phyloP scores from a whole-genome alignment of 2,888 invertebrate species.

The Diarsia dahlii region DNA sequence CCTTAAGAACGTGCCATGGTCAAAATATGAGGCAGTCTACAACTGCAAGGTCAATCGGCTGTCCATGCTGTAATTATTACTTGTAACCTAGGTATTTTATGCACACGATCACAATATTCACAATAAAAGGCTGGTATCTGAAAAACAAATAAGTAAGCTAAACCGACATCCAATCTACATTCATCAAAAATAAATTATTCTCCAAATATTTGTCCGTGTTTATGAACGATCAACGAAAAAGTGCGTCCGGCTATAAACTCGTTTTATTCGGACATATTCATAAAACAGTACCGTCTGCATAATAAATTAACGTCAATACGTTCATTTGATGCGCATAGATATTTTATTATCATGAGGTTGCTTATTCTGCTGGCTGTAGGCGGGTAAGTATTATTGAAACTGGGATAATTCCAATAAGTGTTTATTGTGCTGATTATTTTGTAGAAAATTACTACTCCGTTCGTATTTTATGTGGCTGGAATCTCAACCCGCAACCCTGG shows the following conservation, averaged over 20 bases:
- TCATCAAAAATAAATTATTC: conserved; percentile 20
- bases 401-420: conserved; percentile 6
- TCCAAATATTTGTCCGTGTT: conserved; percentile 50
- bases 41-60: neutral
- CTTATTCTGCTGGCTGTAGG: conserved; percentile 28
- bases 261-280: conserved; percentile 60
- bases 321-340: conserved; percentile 39
- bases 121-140: neutral
- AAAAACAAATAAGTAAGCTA: neutral
- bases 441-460: neutral
- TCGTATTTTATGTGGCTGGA: neutral
- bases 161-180: neutral
- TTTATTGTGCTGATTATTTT: conserved; percentile 16
- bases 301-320: conserved; percentile 54
- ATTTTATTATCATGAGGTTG: conserved; percentile 46
- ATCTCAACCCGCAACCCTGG: neutral
- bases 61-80: neutral
- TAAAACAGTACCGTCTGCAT: conserved; percentile 53
- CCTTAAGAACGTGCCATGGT: neutral
- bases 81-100: neutral
- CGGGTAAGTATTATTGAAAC: conserved; percentile 7
- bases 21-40: neutral
- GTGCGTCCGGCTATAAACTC: conserved; percentile 67
- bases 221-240: conserved; percentile 63
- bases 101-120: neutral